Base-by-base conservation (phyloP, 1,140 invertebrate species). In the Protaetia brevitarsis region DNA sequence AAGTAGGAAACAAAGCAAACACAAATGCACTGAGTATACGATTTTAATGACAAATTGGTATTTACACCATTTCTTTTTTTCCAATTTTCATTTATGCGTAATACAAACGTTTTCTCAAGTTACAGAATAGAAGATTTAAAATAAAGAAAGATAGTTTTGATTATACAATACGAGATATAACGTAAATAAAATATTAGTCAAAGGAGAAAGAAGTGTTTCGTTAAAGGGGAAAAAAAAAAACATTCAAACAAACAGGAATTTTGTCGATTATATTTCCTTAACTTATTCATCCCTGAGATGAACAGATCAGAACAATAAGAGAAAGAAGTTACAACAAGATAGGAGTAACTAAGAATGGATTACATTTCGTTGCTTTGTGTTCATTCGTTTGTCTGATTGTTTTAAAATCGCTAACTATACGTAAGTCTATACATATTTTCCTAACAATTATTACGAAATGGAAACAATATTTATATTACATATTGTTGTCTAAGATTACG, bases 271-370 rank as follows among this genome's bases (percentile, higher is more conserved):
- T 10, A 13, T 34, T 60, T 64, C 30, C 7, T 19, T 36, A 51
- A 7, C 4, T 11, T 56, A 67, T 68, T 59, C 29, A 72, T 73
- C 72, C 72, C 72, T 70, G 72, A 73, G 72, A 68, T 37, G 64
- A 64, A 62, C 66, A 68, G 66, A 73, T 71, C 66, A 67, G 11
- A 3, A 51, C 21, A 51, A 51, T 1, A 51, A 23, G 16, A 51
- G 16, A 51, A 21, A n/a, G 21, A 51, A 19, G 8, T 3, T 10
- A 34, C 31, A 34, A 51, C 8, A 0, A 51, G 19, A 51, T 23
- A 51, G 10, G 19, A 45, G 66, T 57, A 60, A 37, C 28, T 64
- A 59, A 61, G 8, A 64, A 61, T 21, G 10, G 41, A 63, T 45
- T 41, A 63, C 37, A 58, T 51, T 19, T 51, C 41, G 41, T 51